Evolutionary conservation across 1,140 invertebrate species (phyloP), one percentile per base, ranked within the genome.

Genomic region (Caerostris extrusa): DNA sequence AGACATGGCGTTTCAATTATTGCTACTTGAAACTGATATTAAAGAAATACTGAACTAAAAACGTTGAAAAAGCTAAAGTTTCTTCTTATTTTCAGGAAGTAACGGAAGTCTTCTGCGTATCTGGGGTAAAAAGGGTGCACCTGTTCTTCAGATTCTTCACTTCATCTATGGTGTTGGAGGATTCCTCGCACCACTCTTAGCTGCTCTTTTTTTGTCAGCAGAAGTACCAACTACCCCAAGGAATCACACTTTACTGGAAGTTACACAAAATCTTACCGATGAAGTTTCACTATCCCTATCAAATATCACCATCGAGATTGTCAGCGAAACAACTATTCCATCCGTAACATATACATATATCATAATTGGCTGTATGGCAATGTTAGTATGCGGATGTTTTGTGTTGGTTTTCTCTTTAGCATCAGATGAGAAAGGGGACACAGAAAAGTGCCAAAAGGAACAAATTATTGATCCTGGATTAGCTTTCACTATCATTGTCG

Each of bases 141-240:
- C 96, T 3, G 96, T 96, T 93, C 96, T 97, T 94, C 97, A 97
- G 95, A 95, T 96, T 3, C 93, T 97, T 64, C 97, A 97, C 93
- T 97, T 97, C 95, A 96, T 96, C 53, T 97, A 97, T 95, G 96
- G 96, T 12, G 93, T 97, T 56, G 97, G 97, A 55, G 96, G 96
- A 5, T 96, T 97, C 91, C 94, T 97, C 50, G 96, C 96, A 14
- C 97, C 97, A 17, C 95, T 97, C 5, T 90, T 97, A 50, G 96
- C 96, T 7, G 95, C 96, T 58, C 96, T 96, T 0, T 97, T 97
- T 94, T 95, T 97, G n/a, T 95, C 94, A 3, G 55, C 34, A 57
- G 55, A 91, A 5, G 19, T 81, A n/a, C 57, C 77, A 55, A 8
- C 60, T 64, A 67, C 50, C 14, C 57, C 86, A 64, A 90, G 61